Evolutionary conservation across 1,140 invertebrate species (phyloP).

Genomic region (Drosophila lowei): DNA sequence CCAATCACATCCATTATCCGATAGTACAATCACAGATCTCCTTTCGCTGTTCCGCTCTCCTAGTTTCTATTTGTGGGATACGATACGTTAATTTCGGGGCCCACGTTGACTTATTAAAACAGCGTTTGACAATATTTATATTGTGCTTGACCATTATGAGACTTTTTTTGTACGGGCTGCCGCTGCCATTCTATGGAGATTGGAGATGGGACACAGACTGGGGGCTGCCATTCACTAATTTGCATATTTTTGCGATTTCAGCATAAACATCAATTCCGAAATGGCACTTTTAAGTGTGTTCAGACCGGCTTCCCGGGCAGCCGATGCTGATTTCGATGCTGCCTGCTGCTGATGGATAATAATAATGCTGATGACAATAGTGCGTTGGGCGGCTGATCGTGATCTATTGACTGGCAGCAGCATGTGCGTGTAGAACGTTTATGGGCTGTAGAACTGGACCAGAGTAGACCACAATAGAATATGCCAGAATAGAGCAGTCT

Average conservation of each 20-base stretch:
- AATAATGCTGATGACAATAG: conserved; percentile 28
- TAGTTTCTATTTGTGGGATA: conserved; percentile 37
- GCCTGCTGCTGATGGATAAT: conserved; percentile 50
- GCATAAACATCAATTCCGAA: conserved; percentile 74
- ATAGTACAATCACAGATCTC: conserved; percentile 21
- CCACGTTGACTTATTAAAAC: conserved; percentile 50
- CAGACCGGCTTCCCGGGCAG: conserved; percentile 39
- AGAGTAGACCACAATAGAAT: conserved; percentile 22
- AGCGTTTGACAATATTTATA: conserved; percentile 46
- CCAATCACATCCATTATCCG: conserved; percentile 26
- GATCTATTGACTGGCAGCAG: conserved; percentile 66
- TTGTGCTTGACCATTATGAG: conserved; percentile 46
- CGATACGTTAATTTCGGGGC: conserved; percentile 48
- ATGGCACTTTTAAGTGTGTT: conserved; percentile 81
- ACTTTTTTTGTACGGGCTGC: conserved; percentile 35
- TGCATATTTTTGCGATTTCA: conserved; percentile 75
- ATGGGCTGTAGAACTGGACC: conserved; percentile 46
- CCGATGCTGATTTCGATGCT: conserved; percentile 5
- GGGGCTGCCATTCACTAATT: conserved; percentile 76
- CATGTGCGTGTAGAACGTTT: conserved; percentile 47
- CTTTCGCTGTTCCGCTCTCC: conserved; percentile 30
- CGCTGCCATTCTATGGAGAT: conserved; percentile 43
- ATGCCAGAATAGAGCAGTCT: conserved; percentile 24
- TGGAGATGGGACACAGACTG: conserved; percentile 20
- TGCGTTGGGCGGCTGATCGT: conserved; percentile 53